These are phyloP conservation scores for Conomelus anceps DNA, from an alignment of 2,888 invertebrate genomes.

Conservation along the genomic window DNA sequence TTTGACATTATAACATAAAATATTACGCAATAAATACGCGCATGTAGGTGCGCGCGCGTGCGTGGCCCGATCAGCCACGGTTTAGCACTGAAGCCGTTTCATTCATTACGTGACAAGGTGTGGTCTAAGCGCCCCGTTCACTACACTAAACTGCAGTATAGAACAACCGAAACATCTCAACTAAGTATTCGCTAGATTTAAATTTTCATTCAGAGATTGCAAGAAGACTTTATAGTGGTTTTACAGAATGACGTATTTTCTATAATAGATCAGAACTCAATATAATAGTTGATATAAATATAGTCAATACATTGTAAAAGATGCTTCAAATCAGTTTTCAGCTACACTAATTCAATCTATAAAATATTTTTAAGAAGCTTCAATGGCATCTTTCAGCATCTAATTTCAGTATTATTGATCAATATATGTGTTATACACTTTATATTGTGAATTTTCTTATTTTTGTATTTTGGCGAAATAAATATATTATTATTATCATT, in stretches of 20 bases:
- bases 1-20: slow-evolving; percentile 14
- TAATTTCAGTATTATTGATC: too few species aligned
- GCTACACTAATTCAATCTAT: too few species aligned
- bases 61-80: neutral
- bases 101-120: neutral
- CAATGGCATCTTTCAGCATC: too few species aligned
- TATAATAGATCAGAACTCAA: neutral
- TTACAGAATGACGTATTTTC: neutral
- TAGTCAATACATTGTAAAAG: neutral
- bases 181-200: neutral
- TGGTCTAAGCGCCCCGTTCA: neutral
- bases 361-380: too few species aligned
- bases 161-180: neutral
- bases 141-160: neutral
- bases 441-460: too few species aligned
- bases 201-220: neutral
- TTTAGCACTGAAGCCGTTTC: neutral
- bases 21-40: slow-evolving; percentile 12
- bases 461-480: too few species aligned
- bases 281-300: neutral
- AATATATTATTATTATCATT: too few species aligned
- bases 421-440: too few species aligned
- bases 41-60: neutral
- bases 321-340: too few species aligned
- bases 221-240: neutral